A percentile compares a stretch with the other conserved stretches of the same genome.
Conservation (phyloP, 2,888 invertebrate genomes). For the Alloscopus bannaensis region DNA sequence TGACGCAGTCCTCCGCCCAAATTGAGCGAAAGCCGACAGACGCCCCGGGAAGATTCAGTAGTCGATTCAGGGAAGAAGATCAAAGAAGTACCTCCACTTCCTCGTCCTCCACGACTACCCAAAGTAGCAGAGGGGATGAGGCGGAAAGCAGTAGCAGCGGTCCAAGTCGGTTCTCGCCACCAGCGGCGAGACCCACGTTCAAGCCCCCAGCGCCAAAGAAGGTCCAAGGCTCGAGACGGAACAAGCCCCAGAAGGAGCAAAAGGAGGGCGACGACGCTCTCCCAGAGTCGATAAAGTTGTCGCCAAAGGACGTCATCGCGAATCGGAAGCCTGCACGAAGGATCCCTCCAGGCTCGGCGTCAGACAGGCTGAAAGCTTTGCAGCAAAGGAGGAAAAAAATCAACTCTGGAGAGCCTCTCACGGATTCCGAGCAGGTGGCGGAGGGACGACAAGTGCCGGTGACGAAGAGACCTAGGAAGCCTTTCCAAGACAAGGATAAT, state of each 20-base stretch:
- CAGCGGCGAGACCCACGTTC: slow-evolving; percentile 52
- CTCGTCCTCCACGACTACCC: slow-evolving; percentile 1
- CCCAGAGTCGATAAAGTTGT: slow-evolving; percentile 67
- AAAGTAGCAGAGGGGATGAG: slow-evolving; percentile 16
- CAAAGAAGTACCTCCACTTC: slow-evolving; percentile 29
- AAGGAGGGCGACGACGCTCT: slow-evolving; percentile 40
- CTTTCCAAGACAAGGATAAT: neutral
- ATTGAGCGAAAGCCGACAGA: slow-evolving; percentile 70
- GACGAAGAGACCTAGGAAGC: slow-evolving; percentile 38
- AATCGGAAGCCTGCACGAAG: slow-evolving; percentile 71
- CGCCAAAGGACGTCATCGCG: slow-evolving; percentile 68
- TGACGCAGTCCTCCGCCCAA: slow-evolving; percentile 64
- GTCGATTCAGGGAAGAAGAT: slow-evolving; percentile 69
- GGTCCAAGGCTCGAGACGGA: slow-evolving; percentile 22
- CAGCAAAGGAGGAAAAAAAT: slow-evolving; percentile 66
- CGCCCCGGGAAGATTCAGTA: slow-evolving; percentile 71
- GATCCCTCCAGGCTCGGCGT: slow-evolving; percentile 71
- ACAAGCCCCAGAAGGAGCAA: slow-evolving; percentile 21
- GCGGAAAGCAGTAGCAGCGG: neutral
- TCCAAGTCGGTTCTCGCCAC: slow-evolving; percentile 44
- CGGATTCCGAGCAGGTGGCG: slow-evolving; percentile 44
- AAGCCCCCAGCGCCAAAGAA: slow-evolving; percentile 51
- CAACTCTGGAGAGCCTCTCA: neutral
- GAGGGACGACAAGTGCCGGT: slow-evolving; percentile 46
- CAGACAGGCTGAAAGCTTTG: slow-evolving; percentile 67